Evolutionary conservation across 2,797 vertebrate species (phyloP).

Genomic region (Prunella strophiata): DNA sequence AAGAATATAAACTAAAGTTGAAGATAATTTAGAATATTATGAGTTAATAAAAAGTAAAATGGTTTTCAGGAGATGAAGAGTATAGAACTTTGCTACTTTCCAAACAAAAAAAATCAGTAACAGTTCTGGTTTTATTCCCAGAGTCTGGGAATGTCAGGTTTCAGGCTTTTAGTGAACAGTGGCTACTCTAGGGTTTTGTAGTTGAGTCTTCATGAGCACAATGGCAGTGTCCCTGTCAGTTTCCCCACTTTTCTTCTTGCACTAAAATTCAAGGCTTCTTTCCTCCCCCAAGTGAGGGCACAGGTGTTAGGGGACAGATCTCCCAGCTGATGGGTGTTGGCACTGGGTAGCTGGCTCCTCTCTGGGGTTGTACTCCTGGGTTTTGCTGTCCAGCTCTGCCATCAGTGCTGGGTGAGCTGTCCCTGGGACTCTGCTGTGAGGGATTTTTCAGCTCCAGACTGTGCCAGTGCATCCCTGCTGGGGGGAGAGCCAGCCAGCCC

Average conservation of each 20-base stretch:
- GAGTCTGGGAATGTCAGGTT: background rate
- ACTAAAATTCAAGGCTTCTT: background rate
- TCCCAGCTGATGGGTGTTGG: background rate
- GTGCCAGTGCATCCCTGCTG: background rate
- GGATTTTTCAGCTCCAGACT: background rate
- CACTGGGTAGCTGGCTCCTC: background rate
- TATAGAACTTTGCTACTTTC: background rate
- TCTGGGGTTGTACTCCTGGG: background rate
- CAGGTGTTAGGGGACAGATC: no score
- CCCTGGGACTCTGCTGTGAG: background rate
- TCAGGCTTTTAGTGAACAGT: background rate
- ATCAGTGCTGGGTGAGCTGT: background rate
- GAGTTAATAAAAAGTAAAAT: background rate
- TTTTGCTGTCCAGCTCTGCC: rapidly evolving
- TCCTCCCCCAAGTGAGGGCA: rapidly evolving
- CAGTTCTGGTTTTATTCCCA: background rate
- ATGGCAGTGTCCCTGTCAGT: background rate
- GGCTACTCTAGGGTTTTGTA: background rate
- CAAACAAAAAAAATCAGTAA: background rate
- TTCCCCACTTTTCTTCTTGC: background rate
- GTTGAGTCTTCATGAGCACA: background rate
- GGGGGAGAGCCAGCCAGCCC: background rate
- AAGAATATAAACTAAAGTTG: background rate
- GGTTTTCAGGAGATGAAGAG: background rate
- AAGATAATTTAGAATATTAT: background rate